Conservation (phyloP, 2,797 vertebrate genomes). For the Falco biarmicus region DNA sequence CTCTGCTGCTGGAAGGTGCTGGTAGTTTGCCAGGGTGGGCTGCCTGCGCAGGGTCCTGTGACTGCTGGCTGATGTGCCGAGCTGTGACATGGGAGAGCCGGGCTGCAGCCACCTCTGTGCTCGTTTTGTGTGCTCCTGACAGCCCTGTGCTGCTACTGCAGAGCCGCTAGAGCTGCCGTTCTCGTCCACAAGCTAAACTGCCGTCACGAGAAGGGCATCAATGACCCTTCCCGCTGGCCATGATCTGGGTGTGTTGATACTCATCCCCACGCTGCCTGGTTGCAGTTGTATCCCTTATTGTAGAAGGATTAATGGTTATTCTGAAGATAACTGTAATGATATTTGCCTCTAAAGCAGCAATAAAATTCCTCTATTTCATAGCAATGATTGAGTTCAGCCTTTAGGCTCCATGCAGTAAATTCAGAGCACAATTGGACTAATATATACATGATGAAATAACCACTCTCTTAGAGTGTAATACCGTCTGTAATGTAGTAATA, state of each 20-base stretch:
- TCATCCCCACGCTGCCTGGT: background rate
- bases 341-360: background rate
- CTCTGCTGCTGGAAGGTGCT: background rate
- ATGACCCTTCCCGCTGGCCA: background rate
- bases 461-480: background rate
- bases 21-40: background rate
- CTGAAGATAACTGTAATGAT: background rate
- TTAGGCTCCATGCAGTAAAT: background rate
- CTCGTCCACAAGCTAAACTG: background rate
- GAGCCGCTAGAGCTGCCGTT: background rate
- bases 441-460: background rate
- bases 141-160: background rate
- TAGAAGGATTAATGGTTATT: background rate
- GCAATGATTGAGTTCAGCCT: background rate
- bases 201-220: background rate
- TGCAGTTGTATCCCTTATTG: background rate
- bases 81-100: fast-evolving
- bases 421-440: background rate
- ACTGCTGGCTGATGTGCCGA: background rate
- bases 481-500: background rate
- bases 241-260: background rate
- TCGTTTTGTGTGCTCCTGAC: background rate
- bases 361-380: background rate
- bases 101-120: background rate
- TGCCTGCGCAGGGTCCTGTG: background rate